Base-by-base conservation (phyloP, 2,113 vertebrate species). In the Tonatia bakeri region DNA sequence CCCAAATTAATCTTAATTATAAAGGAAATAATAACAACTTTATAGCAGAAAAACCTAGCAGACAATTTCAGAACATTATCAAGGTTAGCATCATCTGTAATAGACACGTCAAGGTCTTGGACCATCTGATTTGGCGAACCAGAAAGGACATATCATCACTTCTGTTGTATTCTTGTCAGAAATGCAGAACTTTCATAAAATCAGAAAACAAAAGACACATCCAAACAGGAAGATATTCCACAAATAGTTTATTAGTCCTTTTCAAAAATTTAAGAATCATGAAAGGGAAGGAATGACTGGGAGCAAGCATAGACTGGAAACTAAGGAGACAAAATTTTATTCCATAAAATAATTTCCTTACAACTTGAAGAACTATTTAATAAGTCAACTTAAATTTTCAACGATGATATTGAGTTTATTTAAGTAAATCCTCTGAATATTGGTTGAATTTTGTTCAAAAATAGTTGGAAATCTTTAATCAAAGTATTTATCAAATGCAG, bases 381-480 rank as follows among this genome's bases (percentile, higher is more conserved):
- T 13, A 86, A 94, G 31, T 72, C 85, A 87, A 43, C 1, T 5
- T 45, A 90, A 81, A 6, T 76, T 40, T 45, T n/a, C n/a, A 75
- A 47, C 24, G 36, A 45, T 75, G 28, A 4, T 26, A 65, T 20
- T 87, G 40, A 22, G 33, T 54, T 69, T 52, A 72, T 91, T n/a
- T 33, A 87, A 91, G 70, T 91, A 38, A 40, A 93, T n/a, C 3
- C 9, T 59, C 22, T 84, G 1, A 91, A n/a, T 65, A 91, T 33
- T 38, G 6, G 8, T 75, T 94, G 9, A 0, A 69, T 28, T 95
- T 92, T 80, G 4, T 84, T 73, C 0, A 73, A n/a, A 82, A 91
- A 65, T 1, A 90, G 70, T 87, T 90, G 38, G 64, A 93, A 94
- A 45, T 90, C 47, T 64, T 93, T 80, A 84, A 84, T 79, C 28